These are phyloP conservation scores for Drosophila sproati DNA, from an alignment of 1,140 invertebrate species.

Conservation along the genomic window DNA sequence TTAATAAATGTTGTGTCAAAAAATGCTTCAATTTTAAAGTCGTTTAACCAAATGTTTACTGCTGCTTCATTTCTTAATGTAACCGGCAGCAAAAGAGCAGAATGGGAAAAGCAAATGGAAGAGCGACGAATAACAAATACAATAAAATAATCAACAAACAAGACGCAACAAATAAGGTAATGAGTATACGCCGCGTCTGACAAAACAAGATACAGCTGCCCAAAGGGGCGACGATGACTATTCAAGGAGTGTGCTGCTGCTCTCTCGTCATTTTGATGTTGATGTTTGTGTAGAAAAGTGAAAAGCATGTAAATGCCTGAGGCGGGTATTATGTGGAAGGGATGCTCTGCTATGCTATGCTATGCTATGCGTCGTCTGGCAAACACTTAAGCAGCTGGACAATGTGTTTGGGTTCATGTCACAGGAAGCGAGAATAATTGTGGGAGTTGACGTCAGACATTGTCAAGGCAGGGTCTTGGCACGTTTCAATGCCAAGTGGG, in stretches of 20 bases:
- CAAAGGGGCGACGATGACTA: not conserved
- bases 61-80: slow-evolving; percentile 9
- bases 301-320: slow-evolving; percentile 74
- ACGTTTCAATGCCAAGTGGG: slow-evolving; percentile 54
- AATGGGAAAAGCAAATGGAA: slow-evolving; percentile 33
- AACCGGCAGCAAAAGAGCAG: slow-evolving; percentile 42
- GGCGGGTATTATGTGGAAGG: slow-evolving; percentile 49
- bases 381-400: slow-evolving; percentile 68
- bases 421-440: slow-evolving; percentile 41
- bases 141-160: slow-evolving; percentile 77
- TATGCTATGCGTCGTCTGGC: slow-evolving; percentile 30
- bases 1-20: not conserved
- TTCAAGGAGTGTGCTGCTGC: slow-evolving; percentile 2
- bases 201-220: slow-evolving; percentile 30
- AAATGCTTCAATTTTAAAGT: not conserved
- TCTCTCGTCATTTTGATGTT: slow-evolving; percentile 32
- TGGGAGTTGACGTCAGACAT: slow-evolving; percentile 20
- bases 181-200: slow-evolving; percentile 69
- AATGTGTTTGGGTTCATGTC: slow-evolving; percentile 32
- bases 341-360: not conserved
- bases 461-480: slow-evolving; percentile 12
- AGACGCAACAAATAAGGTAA: slow-evolving; percentile 70
- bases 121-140: slow-evolving; percentile 61
- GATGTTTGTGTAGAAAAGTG: slow-evolving; percentile 70
- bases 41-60: not conserved